Base-by-base conservation (phyloP, 2,113 vertebrate species). In the Turnix velox region DNA sequence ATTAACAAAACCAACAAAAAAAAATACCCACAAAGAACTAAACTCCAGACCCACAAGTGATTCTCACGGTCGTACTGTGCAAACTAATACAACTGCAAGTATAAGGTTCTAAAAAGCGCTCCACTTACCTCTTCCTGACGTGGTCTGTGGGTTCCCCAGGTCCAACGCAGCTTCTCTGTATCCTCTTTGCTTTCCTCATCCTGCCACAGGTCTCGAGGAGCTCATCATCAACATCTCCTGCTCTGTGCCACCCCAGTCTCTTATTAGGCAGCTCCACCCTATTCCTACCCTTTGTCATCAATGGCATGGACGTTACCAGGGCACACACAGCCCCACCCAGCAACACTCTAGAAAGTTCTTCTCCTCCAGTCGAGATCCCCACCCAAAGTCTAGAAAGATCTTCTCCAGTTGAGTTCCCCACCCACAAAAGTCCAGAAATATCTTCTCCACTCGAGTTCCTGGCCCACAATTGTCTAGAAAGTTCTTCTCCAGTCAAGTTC, bases 61-160 rank as follows among this genome's bases (percentile, higher is more conserved):
- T 33, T 67, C 48, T 24, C 40, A 43, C 2, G 12, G 10, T 5
- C 9, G 20, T 71, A 7, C 46, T 66, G 33, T 2, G 0, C 18
- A 71, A 77, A 59, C 4, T 0, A 30, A 54, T 9, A 14, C 12
- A 4, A 9, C 28, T 27, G 7, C 12, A 65, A 24, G 6, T 18
- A 35, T 6, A n/a, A 59, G 5, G 8, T 74, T 78, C 43, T n/a
- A 19, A 18, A 18, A 59, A 68, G 9, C 1, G 4, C 24, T 65
- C 62, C 43, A 84, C 61, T 2, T 48, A 75, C 8, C 1, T 85
- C 13, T 15, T 87, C 24, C 40, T 4, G 3, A 19, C 4, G 5
- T 2, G 3, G 5, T 8, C 4, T 0, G 0, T 1, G 1, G 35
- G 14, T 11, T 68, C 33, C 16, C 14, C 35, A 30, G 9, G 14